A percentile compares a stretch with the other conserved stretches of the same genome.
Conservation (phyloP, 2,113 vertebrate species). For the Microcebus griseorufus region DNA sequence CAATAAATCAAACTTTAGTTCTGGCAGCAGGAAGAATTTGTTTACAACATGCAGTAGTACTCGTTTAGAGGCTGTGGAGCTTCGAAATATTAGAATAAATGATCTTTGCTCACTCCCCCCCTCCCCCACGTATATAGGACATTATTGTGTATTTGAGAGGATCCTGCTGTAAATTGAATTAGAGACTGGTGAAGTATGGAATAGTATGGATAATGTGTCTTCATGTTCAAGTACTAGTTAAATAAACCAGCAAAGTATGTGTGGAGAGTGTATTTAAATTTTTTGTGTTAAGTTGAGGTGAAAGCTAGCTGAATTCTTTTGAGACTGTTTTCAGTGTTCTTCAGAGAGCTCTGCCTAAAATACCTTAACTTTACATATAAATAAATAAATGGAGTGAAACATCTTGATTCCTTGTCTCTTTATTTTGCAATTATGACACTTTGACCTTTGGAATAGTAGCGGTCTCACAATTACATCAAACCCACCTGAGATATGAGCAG, state of each 20-base stretch:
- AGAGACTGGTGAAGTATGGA: neutral
- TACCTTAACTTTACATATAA: neutral
- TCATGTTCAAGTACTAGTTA: neutral
- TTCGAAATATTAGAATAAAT: neutral
- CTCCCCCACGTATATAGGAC: neutral
- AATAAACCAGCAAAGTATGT: conserved; percentile 26
- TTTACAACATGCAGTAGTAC: neutral
- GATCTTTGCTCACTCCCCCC: neutral
- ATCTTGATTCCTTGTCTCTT: neutral
- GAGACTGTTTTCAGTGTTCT: neutral
- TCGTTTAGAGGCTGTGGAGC: neutral
- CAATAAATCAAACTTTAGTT: conserved; percentile 8
- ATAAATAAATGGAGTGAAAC: neutral
- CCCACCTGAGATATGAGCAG: conserved; percentile 48
- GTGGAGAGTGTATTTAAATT: neutral
- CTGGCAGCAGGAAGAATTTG: conserved; percentile 28
- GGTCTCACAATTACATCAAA: conserved; percentile 67
- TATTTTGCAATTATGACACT: conserved; percentile 45
- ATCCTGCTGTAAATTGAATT: neutral
- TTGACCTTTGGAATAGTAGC: conserved; percentile 70
- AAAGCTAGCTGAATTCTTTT: conserved; percentile 44
- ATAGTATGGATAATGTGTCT: neutral
- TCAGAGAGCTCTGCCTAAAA: neutral
- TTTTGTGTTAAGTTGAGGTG: conserved; percentile 27
- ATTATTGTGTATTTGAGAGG: neutral